Evolutionary conservation across 2,888 invertebrate species (phyloP).

Genomic region (Melanophora roralis): DNA sequence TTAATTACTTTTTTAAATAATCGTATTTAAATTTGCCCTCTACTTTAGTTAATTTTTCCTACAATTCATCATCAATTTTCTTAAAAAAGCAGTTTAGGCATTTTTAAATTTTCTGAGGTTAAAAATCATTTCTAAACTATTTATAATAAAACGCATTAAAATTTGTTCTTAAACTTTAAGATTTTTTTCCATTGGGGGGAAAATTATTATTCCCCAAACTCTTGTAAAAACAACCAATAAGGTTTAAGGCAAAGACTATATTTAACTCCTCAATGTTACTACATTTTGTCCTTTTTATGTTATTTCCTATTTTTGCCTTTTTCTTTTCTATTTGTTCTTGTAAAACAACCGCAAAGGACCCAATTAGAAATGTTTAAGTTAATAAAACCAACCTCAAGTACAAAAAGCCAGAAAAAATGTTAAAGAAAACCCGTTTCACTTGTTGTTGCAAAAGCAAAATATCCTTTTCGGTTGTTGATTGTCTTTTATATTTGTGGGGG

Average conservation of each 20-base stretch:
- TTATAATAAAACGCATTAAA: too few species aligned
- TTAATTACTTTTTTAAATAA: too few species aligned
- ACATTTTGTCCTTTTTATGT: conserved; percentile 47
- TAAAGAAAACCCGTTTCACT: conserved; percentile 20
- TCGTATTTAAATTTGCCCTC: too few species aligned
- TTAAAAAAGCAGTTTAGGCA: too few species aligned
- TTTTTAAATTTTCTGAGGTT: too few species aligned
- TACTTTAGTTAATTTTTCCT: too few species aligned
- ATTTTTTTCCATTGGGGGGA: too few species aligned
- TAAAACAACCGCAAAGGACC: conserved; percentile 73
- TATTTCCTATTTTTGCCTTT: neutral
- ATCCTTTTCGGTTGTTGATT: conserved; percentile 65
- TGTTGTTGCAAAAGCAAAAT: conserved; percentile 22
- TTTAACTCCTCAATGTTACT: conserved; percentile 39
- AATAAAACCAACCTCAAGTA: conserved; percentile 68
- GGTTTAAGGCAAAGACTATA: conserved; percentile 68
- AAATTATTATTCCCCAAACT: conserved; percentile 63
- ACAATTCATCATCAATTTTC: too few species aligned
- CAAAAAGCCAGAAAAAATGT: neutral
- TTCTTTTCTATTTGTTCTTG: conserved; percentile 31
- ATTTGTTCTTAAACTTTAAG: too few species aligned
- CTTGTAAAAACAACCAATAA: conserved; percentile 73
- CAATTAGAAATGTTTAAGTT: conserved; percentile 74
- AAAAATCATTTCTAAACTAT: too few species aligned
- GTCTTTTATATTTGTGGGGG: conserved; percentile 68